Evolutionary conservation across 1,140 invertebrate genomes (phyloP), one percentile per base, ranked within the genome.

Genomic region (Lasaia peninsularis): DNA sequence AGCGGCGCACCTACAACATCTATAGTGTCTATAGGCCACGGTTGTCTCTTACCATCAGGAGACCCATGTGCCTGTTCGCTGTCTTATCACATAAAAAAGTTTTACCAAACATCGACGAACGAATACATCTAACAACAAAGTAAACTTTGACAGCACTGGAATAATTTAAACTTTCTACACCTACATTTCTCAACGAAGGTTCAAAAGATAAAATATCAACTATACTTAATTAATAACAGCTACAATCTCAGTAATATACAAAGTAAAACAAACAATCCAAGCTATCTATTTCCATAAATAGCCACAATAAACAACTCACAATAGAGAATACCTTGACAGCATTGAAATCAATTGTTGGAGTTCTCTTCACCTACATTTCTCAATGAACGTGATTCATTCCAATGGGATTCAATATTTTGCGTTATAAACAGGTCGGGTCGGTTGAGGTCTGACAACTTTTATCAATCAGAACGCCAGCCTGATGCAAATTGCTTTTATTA

Each of bases 291-390:
- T 44, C 37, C 37, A 44, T 44, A 44, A 44, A 44, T 44, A 44
- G 37, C 18, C 37, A 44, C 9, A 10, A 44, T 44, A 44, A 44
- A 44, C 40, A 44, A 44, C 18, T 44, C 40, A 44, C 40, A 44
- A 44, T 44, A 11, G 40, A 44, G 40, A 18, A 44, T 44, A 44
- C 40, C 40, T 44, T 44, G 40, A 44, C 40, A 44, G 16, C 40
- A 20, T 44, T 44, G 40, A 24, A 55, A 55, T 28, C 53, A 55
- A 55, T 56, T 56, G 37, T 44, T 18, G 21, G 18, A 21, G 37
- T 56, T 44, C 14, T 56, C 54, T 56, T 56, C 54, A 56, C 54
- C 54, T 56, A 56, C 28, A 56, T 56, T 48, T 33, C 54, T 56
- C 35, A 56, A 56, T 48, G 54, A 44, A 28, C 21, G 44, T 56